Conservation (phyloP, 1,140 invertebrate genomes). For the Halesus radiatus region DNA sequence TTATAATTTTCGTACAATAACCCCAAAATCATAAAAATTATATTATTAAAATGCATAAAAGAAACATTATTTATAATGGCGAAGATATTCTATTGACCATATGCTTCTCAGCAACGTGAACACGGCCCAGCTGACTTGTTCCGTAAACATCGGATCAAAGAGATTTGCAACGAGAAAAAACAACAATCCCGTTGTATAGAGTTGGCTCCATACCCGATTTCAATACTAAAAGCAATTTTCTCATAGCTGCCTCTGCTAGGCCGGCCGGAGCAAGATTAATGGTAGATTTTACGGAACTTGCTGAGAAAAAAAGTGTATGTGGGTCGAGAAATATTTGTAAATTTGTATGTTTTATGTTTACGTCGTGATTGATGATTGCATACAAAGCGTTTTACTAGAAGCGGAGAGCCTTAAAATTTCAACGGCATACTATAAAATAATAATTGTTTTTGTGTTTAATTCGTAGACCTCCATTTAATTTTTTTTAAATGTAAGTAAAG, state of each 20-base stretch:
- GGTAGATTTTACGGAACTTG: neutral
- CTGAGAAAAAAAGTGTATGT: neutral
- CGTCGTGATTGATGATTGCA: too few relatives aligned
- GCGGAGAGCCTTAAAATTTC: neutral
- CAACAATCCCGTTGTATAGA: neutral
- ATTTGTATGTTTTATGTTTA: too few relatives aligned
- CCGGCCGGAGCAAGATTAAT: neutral
- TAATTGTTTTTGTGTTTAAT: too few relatives aligned
- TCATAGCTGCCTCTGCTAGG: neutral
- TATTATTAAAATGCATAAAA: too few relatives aligned
- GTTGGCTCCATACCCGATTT: slow-evolving; percentile 16
- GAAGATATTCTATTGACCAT: neutral
- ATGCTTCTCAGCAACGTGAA: neutral
- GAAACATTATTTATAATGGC: too few relatives aligned
- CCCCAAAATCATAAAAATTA: too few relatives aligned
- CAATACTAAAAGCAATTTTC: slow-evolving; percentile 24
- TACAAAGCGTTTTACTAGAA: neutral
- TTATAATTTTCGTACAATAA: too few relatives aligned
- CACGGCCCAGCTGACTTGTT: neutral
- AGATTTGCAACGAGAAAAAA: slow-evolving; percentile 5
- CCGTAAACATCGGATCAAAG: slow-evolving; percentile 8
- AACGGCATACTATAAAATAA: too few relatives aligned
- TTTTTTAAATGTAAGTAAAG: too few relatives aligned
- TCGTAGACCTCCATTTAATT: too few relatives aligned
- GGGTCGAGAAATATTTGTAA: neutral